Base-by-base conservation (phyloP, 2,113 vertebrate genomes). In the Elachura formosa region DNA sequence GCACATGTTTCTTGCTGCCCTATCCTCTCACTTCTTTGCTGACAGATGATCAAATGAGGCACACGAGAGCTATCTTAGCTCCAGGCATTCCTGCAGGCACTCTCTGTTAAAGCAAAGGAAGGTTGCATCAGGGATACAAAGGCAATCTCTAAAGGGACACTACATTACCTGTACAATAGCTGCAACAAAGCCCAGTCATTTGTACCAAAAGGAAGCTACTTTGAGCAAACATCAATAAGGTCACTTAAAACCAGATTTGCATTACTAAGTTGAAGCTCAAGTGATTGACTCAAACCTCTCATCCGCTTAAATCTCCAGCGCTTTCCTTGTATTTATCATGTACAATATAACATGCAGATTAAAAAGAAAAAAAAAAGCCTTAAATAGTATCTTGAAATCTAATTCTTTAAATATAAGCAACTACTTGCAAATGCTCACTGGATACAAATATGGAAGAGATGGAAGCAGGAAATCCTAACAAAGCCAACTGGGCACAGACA, bases 141-240 rank as follows among this genome's bases (percentile, higher is more conserved):
- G 94, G 83, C 79, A 90, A 34, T 62, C 52, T 89, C 94, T 81
- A 45, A 56, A 85, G 84, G 84, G 82, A 92, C 17, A 41, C 21
- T 43, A 89, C 51, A 62, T 81, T 94, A 93, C 89, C 96, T 90
- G 92, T 74, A 94, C 79, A 92, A 86, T 54, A 82, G 90, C 69
- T 90, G 92, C 95, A 95, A 96, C 90, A 96, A 97, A 97, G 92
- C 97, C 75, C 90, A 81, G 73, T 72, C 92, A 95, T 94, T 93
- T 96, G 89, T 96, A 96, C 85, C 89, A 52, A 88, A 80, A 89
- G 58, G 73, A 89, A 95, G 71, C 55, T 54, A 87, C 75, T 97
- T 97, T 90, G 90, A 96, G 95, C 77, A 98, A 96, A 97, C 93
- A 95, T 97, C 93, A 94, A 92, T 94, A 94, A 97, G 94, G 96